Evolutionary conservation across 2,113 vertebrate species (phyloP), one percentile per base, ranked within the genome.

Genomic region (Illadopsis cleaveri): DNA sequence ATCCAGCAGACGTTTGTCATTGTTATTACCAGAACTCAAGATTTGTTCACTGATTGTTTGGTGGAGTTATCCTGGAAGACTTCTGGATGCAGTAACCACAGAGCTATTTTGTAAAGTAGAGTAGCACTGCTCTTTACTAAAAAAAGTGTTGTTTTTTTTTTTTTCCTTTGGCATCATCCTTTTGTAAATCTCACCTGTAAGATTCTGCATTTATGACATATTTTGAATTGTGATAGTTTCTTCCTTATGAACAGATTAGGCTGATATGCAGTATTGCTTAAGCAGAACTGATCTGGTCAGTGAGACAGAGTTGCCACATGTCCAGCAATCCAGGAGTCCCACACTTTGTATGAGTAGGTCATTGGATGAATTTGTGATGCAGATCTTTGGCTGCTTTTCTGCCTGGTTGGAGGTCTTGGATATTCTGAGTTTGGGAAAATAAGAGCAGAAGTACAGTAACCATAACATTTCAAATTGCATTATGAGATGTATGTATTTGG

Each of bases 401-500:
- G 13, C 38, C 17, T 71, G 8, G 10, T 37, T 81, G 48, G 30
- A 85, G 27, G 15, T 65, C 44, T 60, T 28, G 5, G 23, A 12
- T 21, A 20, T 1, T 72, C 6, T 9, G 40, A 65, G 15, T 70
- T 86, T 87, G 21, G 24, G 38, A 76, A 58, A 70, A 51, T n/a
- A 31, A 45, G 27, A n/a, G 53, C 23, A 37, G 65, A 53, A 69
- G 15, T 82, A 38, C 3, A 28, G 37, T 51, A 73, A 65, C 6
- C 10, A 7, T 56, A 40, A 35, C 0, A 0, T 85, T 91, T 82
- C 2, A 2, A 10, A 35, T 61, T 45, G 22, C 1, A 0, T 75
- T 88, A 11, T 38, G 45, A 42, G 13, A 37, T 23, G 17, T 31
- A 6, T 37, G 21, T 51, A 21, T 78, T 44, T 44, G 37, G 65